Percentiles rank a stretch among this genome's conserved stretches.
phyloP scores from a whole-genome alignment of 2,113 vertebrate genomes.

The Poecile atricapillus region DNA sequence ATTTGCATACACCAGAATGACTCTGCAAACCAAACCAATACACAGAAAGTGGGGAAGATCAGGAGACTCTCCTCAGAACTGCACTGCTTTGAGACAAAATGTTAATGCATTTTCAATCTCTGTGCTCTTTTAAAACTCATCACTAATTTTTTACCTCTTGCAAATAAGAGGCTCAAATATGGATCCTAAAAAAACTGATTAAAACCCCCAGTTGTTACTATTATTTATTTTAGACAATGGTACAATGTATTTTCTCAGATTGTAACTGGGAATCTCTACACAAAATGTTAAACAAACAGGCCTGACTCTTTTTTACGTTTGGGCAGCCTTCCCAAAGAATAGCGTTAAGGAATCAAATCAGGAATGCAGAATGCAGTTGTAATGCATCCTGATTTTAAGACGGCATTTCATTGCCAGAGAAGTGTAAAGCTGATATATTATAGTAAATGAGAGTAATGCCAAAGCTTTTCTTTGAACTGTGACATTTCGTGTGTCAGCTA shows the following conservation, averaged over 20 bases:
- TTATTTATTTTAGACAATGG: background rate
- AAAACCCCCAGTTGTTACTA: background rate
- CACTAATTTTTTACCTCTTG: background rate
- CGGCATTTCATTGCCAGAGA: background rate
- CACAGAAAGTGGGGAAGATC: background rate
- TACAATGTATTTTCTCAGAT: background rate
- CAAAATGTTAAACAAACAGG: background rate
- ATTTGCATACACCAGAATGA: background rate
- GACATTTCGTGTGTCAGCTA: constrained; percentile 34
- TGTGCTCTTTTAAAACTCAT: background rate
- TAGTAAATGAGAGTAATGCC: constrained; percentile 34
- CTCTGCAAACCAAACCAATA: background rate
- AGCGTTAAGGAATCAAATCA: background rate
- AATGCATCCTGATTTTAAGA: constrained; percentile 27
- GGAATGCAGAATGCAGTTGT: background rate
- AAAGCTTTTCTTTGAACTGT: constrained; percentile 29
- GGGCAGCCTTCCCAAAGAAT: background rate
- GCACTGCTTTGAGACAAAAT: background rate
- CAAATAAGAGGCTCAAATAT: background rate
- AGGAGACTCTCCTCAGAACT: background rate
- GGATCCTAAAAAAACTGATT: background rate
- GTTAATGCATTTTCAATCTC: background rate
- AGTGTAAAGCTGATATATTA: background rate
- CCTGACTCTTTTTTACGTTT: background rate
- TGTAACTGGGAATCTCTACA: background rate